Evolutionary conservation across 1,140 invertebrate genomes (phyloP).

Genomic region (Rhopalosiphum padi): DNA sequence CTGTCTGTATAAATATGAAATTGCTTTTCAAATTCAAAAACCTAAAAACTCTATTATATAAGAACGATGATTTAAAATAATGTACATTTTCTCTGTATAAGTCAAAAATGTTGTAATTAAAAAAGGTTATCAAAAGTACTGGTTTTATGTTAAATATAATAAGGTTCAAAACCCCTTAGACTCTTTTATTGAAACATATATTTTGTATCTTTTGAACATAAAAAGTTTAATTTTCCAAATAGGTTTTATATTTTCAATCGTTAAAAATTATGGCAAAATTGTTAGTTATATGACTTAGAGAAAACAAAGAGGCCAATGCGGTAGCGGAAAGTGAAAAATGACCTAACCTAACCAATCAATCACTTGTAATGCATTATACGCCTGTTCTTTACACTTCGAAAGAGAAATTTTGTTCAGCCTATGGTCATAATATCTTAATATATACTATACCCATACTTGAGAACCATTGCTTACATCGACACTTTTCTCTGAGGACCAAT

Average conservation of each 20-base stretch:
- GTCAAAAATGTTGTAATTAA: background rate
- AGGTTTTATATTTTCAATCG: background rate
- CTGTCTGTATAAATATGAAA: background rate
- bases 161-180: background rate
- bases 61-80: background rate
- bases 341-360: conserved; percentile 30
- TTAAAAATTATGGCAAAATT: background rate
- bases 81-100: background rate
- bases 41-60: background rate
- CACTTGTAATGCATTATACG: conserved; percentile 30
- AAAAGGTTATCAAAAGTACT: background rate
- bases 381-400: conserved; percentile 10
- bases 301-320: conserved; percentile 24
- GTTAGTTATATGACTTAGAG: background rate
- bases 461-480: conserved; percentile 23
- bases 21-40: background rate
- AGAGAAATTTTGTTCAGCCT: conserved; percentile 13
- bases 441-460: background rate
- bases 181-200: background rate
- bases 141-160: background rate
- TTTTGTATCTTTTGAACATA: background rate
- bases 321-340: conserved; percentile 8
- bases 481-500: conserved; percentile 20
- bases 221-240: background rate
- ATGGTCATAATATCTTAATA: background rate